Base-by-base conservation (phyloP, 2,113 vertebrate genomes). In the Semnornis frantzii region DNA sequence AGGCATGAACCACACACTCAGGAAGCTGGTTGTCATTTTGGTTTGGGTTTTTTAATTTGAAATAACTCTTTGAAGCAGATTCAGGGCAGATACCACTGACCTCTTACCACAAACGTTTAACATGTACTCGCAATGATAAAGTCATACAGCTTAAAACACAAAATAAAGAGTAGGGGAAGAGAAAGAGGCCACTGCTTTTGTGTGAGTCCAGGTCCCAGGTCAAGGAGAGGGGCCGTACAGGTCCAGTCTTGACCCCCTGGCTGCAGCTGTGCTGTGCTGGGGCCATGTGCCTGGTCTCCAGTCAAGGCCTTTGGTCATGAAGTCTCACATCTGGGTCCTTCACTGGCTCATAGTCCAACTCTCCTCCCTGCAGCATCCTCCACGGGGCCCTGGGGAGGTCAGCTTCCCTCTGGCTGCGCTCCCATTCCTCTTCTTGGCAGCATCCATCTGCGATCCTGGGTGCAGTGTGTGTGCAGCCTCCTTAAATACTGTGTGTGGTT, bases 11-110 rank as follows among this genome's bases (percentile, higher is more conserved):
- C 87, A 94, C 89, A 93, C 58, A 87, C 83, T 94, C 68, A 71
- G 92, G 88, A 97, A 97, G 39, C 60, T 87, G 87, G 90, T 80
- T 91, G 86, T 93, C 87, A 55, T 94, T 96, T 78, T 48, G 33
- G 34, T 10, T 15, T 93, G 96, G 75, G 60, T 48, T 68, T 78
- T 98, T 97, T 95, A 97, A 98, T 98, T 97, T 91, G 95, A 97
- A 97, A 97, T 97, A 97, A 96, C 91, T 96, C 90, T 92, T 95
- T 96, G 95, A 97, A 97, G 97, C 94, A 95, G 91, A 97, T 97
- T 97, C 93, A 95, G 94, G 96, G 97, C 90, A 92, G 94, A 94
- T 82, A 90, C 85, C 86, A 93, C 96, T 92, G 96, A 95, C 89
- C 70, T 31, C 81, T 86, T 92, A 95, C 90, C 96, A 90, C 68